These are phyloP conservation scores for Stenopsyche tienmushanensis DNA, from an alignment of 1,140 invertebrate species.

Conservation along the genomic window DNA sequence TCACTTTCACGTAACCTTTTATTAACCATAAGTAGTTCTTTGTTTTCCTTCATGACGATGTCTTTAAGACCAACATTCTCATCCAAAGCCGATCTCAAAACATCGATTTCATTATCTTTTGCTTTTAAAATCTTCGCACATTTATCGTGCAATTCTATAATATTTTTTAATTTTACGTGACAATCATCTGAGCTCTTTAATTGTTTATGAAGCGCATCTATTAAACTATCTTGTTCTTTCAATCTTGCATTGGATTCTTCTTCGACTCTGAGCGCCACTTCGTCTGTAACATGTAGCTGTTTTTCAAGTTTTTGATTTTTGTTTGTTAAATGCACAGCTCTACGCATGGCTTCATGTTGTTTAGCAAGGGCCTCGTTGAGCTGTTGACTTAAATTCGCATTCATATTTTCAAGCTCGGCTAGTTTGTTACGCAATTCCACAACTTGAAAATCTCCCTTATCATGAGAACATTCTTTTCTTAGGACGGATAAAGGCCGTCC, in stretches of 20 bases:
- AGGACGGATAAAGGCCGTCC: slow-evolving; percentile 59
- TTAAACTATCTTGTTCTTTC: slow-evolving; percentile 43
- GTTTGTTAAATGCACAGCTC: slow-evolving; percentile 67
- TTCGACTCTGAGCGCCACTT: slow-evolving; percentile 67
- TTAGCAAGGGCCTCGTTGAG: slow-evolving; percentile 60
- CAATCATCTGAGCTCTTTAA: too few relatives aligned
- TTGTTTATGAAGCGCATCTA: slow-evolving; percentile 24
- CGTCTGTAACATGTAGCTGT: slow-evolving; percentile 66
- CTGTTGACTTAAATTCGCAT: slow-evolving; percentile 21
- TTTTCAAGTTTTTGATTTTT: slow-evolving; percentile 66
- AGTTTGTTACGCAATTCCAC: slow-evolving; percentile 54
- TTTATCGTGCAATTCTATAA: slow-evolving; percentile 36
- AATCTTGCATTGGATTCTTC: slow-evolving; percentile 61
- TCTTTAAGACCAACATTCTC: slow-evolving; percentile 46
- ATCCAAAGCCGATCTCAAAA: slow-evolving; percentile 44
- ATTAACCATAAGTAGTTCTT: slow-evolving; percentile 48
- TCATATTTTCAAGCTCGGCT: slow-evolving; percentile 46
- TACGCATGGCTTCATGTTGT: slow-evolving; percentile 72
- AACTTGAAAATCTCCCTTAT: slow-evolving; percentile 48
- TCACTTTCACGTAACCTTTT: slow-evolving; percentile 50
- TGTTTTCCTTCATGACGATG: slow-evolving; percentile 48
- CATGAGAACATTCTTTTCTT: slow-evolving; percentile 59
- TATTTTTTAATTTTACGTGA: slow-evolving; percentile 46
- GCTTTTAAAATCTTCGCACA: slow-evolving; percentile 16
- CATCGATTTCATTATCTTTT: slow-evolving; percentile 39